Conservation (phyloP, 2,797 vertebrate genomes). For the Remorina albescens region DNA sequence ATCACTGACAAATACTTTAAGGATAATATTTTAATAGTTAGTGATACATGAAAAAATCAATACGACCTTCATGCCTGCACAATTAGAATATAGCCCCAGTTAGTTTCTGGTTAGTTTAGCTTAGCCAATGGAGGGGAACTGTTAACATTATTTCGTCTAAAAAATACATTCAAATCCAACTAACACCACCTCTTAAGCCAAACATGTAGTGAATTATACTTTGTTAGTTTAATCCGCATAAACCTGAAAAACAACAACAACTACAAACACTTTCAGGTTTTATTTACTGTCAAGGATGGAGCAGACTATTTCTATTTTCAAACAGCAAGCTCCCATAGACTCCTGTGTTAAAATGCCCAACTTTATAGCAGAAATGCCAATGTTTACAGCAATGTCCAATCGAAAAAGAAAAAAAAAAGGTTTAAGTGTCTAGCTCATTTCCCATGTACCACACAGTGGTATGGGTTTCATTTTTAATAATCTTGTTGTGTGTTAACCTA, state of each 20-base stretch:
- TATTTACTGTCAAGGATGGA: no score
- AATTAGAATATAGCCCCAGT: no score
- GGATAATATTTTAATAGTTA: not conserved
- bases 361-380: no score
- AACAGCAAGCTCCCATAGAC: no score
- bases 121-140: not conserved
- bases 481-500: not conserved
- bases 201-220: rapidly evolving
- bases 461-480: no score
- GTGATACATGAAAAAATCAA: not conserved
- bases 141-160: not conserved
- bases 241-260: not conserved
- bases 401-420: no score
- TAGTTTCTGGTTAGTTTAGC: not conserved
- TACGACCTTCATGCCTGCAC: not conserved
- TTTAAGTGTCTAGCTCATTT: no score
- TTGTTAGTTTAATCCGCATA: not conserved
- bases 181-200: no score
- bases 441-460: no score
- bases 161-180: not conserved
- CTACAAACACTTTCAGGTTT: not conserved
- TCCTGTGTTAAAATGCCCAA: no score
- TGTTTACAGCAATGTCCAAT: no score
- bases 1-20: not conserved
- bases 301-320: no score